phyloP scores from a whole-genome alignment of 2,888 invertebrate genomes.

The Neoitamus cyanurus region DNA sequence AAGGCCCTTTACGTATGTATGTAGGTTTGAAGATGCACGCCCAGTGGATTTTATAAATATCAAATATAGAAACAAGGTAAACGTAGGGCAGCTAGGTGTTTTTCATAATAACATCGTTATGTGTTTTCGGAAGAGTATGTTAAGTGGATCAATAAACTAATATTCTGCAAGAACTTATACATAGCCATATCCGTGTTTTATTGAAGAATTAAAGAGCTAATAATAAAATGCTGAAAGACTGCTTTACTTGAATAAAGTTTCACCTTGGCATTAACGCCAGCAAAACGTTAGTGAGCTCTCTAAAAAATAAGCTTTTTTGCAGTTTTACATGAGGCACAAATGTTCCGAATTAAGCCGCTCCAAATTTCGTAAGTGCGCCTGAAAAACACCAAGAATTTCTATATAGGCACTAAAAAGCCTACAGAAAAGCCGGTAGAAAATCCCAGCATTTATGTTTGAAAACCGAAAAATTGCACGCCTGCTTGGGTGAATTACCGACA shows the following conservation, averaged over 20 bases:
- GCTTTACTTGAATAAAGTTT: neutral
- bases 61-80: no score
- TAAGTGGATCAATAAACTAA: no score
- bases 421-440: neutral
- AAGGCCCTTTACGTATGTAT: no score
- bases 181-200: no score
- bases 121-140: no score
- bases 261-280: neutral
- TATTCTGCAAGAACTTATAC: no score
- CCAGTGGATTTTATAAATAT: no score
- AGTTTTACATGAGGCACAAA: neutral
- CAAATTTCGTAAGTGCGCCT: neutral
- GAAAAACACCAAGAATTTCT: neutral
- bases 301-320: neutral
- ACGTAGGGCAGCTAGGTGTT: no score
- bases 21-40: no score
- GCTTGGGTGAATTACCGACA: neutral
- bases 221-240: neutral
- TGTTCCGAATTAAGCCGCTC: neutral
- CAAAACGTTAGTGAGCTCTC: neutral
- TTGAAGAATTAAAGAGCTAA: no score
- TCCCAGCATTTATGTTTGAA: neutral
- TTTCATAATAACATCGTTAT: no score
- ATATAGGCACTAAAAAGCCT: neutral
- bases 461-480: neutral